Evolutionary conservation across 2,888 invertebrate species (phyloP).

Genomic region (Apamea anceps): DNA sequence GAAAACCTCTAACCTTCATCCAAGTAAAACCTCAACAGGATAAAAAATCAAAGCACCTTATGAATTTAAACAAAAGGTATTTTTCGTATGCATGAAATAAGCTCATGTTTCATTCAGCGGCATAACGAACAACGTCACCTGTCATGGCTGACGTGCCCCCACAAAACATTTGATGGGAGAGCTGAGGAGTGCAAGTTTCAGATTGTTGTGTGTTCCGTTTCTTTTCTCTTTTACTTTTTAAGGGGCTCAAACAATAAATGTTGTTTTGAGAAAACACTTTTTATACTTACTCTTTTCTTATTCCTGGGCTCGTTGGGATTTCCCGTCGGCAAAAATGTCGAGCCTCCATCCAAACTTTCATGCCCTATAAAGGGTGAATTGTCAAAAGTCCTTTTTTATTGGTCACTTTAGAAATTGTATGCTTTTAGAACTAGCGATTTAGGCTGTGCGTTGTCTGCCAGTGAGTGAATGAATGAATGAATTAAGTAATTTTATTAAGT

Average conservation of each 20-base stretch:
- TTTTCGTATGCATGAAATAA: conserved; percentile 52
- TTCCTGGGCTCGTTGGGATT: background rate
- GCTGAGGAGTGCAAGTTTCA: conserved; percentile 12
- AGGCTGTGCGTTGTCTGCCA: background rate
- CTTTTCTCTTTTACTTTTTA: background rate
- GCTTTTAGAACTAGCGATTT: background rate
- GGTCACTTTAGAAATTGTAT: background rate
- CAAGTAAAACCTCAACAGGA: conserved; percentile 11
- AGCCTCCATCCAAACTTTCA: background rate
- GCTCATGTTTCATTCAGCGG: conserved; percentile 57
- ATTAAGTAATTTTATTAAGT: background rate
- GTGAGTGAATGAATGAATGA: background rate
- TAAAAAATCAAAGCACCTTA: conserved; percentile 42
- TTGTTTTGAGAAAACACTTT: background rate
- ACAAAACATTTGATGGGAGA: conserved; percentile 27
- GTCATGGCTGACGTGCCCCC: conserved; percentile 23
- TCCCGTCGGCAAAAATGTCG: background rate
- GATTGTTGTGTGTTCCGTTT: conserved; percentile 11
- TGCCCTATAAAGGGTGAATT: background rate
- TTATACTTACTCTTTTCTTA: background rate
- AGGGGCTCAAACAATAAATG: background rate
- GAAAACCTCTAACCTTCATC: background rate
- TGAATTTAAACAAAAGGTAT: conserved; percentile 51
- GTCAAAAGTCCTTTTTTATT: background rate
- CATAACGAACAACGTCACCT: conserved; percentile 29